Percentiles rank a stretch among this genome's conserved stretches.
phyloP scores from a whole-genome alignment of 2,797 vertebrate genomes.

The Xiphorhynchus erythropygius region DNA sequence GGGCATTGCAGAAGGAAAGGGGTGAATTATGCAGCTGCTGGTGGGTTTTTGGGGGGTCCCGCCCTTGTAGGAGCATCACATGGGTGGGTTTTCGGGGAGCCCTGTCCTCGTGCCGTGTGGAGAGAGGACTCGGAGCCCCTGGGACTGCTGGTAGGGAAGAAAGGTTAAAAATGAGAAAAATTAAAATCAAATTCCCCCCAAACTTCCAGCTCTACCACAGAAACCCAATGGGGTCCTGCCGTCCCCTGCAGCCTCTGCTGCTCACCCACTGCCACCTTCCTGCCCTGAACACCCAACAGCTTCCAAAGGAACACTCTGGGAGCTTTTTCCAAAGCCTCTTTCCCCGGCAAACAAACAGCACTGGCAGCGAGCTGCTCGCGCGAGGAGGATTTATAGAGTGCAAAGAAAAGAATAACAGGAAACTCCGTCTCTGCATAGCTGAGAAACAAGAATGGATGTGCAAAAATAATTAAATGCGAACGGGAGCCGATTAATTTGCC shows the following conservation, averaged over 20 bases:
- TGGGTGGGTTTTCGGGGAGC: neutral
- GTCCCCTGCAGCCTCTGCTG: slow-evolving; percentile 30
- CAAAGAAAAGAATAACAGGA: slow-evolving; percentile 28
- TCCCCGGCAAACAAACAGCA: slow-evolving; percentile 45
- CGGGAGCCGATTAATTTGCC: neutral
- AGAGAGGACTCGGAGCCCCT: neutral
- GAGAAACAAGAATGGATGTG: neutral
- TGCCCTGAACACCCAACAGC: slow-evolving; percentile 32
- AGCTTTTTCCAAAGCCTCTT: neutral
- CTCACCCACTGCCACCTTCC: slow-evolving; percentile 68
- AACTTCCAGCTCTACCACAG: neutral
- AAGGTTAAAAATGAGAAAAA: neutral
- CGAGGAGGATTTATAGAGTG: neutral
- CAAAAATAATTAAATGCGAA: neutral
- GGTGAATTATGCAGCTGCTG: neutral
- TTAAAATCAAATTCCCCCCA: neutral
- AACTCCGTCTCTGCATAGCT: slow-evolving; percentile 19
- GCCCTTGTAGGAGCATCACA: neutral
- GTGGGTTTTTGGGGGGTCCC: neutral
- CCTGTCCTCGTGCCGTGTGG: neutral
- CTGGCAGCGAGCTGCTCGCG: neutral
- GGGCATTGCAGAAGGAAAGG: neutral
- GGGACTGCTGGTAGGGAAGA: neutral
- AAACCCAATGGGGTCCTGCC: neutral
- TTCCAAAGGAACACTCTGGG: slow-evolving; percentile 56